phyloP scores from a whole-genome alignment of 2,113 vertebrate species.

The Phalacrocorax pelagicus region DNA sequence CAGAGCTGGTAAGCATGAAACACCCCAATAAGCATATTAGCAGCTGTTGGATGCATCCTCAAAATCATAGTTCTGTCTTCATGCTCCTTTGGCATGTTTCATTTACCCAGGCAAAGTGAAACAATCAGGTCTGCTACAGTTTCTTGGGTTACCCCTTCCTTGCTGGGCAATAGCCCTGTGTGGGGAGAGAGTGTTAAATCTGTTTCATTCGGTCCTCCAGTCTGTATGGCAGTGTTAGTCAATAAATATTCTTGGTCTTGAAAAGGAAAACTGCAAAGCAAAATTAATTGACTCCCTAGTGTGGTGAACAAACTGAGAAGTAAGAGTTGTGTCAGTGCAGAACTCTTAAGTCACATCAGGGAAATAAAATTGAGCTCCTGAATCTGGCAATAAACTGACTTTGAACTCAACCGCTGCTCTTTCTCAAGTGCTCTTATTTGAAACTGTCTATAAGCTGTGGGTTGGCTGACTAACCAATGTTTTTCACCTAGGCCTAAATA shows the following conservation, averaged over 20 bases:
- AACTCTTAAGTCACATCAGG: neutral
- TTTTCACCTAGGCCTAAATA: neutral
- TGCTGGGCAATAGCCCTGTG: neutral
- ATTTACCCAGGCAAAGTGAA: neutral
- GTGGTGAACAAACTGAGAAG: neutral
- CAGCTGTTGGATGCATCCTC: neutral
- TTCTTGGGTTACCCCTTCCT: neutral
- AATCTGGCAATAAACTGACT: neutral
- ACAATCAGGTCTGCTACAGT: neutral
- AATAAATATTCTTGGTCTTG: neutral
- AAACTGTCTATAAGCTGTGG: neutral
- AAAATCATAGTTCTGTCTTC: neutral
- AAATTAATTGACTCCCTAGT: neutral
- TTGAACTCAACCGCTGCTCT: neutral
- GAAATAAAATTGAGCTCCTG: neutral
- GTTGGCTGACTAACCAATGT: neutral
- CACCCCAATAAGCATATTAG: fast-evolving
- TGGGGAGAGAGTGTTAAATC: neutral
- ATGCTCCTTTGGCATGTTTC: neutral
- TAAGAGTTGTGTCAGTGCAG: neutral
- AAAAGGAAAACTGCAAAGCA: neutral
- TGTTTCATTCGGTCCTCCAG: neutral
- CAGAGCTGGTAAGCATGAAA: neutral
- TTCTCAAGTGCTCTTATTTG: neutral
- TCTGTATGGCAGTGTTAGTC: neutral